Evolutionary conservation across 2,888 invertebrate genomes (phyloP).

Genomic region (Koerneria pararmatus): DNA sequence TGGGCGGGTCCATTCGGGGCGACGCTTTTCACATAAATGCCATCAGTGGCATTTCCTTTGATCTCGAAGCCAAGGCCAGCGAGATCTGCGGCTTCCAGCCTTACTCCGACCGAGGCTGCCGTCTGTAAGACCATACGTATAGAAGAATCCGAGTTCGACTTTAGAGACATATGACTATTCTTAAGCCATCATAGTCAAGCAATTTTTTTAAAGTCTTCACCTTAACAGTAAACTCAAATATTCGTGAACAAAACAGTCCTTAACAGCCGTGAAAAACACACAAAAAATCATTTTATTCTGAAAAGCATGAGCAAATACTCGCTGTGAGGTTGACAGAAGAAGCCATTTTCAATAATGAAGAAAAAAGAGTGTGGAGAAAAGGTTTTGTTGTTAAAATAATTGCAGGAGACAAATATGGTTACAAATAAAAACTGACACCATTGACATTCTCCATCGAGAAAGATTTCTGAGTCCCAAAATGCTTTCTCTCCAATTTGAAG

Average conservation of each 20-base stretch:
- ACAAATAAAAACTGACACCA: conserved; percentile 29
- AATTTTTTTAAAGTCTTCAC: no score
- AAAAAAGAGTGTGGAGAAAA: no score
- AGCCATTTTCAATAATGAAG: no score
- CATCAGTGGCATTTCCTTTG: conserved; percentile 83
- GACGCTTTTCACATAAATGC: conserved; percentile 81
- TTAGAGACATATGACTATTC: no score
- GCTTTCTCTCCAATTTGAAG: conserved; percentile 39
- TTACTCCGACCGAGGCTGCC: no score
- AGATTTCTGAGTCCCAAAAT: conserved; percentile 42
- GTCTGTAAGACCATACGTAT: no score
- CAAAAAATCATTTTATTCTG: not conserved
- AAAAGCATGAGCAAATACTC: not conserved
- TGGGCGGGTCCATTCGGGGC: conserved; percentile 81
- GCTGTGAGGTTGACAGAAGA: not conserved
- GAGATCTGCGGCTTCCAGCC: not conserved
- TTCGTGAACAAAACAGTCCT: no score
- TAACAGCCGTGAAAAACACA: no score
- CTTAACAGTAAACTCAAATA: no score
- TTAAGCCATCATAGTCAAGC: no score
- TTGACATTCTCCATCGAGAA: conserved; percentile 43
- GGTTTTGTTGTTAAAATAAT: not conserved
- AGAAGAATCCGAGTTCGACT: no score
- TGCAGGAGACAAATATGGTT: no score
- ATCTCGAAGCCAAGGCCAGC: conserved; percentile 56